Base-by-base conservation (phyloP, 1,140 invertebrate genomes). In the Calephelis nemesis region DNA sequence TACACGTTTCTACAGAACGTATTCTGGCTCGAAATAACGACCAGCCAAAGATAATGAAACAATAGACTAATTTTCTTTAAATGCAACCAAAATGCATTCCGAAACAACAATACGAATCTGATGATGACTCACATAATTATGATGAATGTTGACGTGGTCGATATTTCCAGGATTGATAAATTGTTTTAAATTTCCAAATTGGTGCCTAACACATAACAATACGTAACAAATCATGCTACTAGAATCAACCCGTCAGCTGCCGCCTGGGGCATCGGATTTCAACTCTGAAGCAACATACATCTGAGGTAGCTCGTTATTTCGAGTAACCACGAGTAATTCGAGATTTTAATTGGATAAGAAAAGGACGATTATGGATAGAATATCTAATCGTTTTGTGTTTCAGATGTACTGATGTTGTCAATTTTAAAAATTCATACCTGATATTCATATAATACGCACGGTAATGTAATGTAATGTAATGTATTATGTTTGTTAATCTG, bases 181-280 rank as follows among this genome's bases (percentile, higher is more conserved):
- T 67, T 54, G 13, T 60, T 52, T 65, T 58, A 79, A 75, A 62
- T 58, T 67, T 19, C 77, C 71, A 75, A 69, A 50, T 7, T 50
- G n/a, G 5, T 67, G 19, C 11, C 65, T 66, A 74, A 73, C 73
- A 69, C 66, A 65, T 72, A 78, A 82, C 73, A 75, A 77, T 74
- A 63, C 70, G 75, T 79, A 74, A 83, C 81, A 83, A 81, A 83
- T 83, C 76, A 82, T 39, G 47, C 13, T 63, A 73, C 62, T 60
- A 73, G 73, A 75, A 78, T 82, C 78, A 78, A 76, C 68, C 75
- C 76, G 78, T 82, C 80, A 76, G 45, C 64, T 39, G 67, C 47
- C n/a, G 65, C 70, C 70, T 49, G 62, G 65, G 60, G 49, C 49
- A 52, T 63, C 13, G 62, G 45, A 19, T 63, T 45, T 63, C 42